These are phyloP conservation scores for Ectemnius continuus DNA, from an alignment of 2,888 invertebrate genomes.

Conservation along the genomic window DNA sequence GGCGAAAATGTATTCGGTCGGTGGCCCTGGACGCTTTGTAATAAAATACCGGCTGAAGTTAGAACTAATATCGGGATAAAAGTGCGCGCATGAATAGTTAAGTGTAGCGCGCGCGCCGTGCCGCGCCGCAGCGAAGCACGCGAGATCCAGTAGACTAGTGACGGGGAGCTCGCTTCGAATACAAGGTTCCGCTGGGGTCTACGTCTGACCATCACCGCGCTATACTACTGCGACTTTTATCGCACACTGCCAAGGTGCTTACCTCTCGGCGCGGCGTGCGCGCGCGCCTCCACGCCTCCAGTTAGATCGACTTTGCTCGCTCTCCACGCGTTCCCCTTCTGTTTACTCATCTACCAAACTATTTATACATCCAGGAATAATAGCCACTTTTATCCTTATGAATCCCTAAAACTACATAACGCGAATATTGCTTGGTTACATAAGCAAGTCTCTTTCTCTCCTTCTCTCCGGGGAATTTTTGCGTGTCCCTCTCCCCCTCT, in stretches of 20 bases:
- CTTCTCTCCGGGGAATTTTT: background rate
- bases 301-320: no score
- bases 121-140: slow-evolving; percentile 4
- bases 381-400: no score
- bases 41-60: background rate
- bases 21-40: background rate
- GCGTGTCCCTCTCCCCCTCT: background rate
- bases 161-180: background rate
- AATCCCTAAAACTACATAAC: no score
- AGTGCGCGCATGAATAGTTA: background rate
- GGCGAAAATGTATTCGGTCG: background rate
- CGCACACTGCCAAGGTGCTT: slow-evolving; percentile 9
- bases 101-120: background rate
- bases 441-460: no score
- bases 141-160: background rate
- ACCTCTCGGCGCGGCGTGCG: background rate
- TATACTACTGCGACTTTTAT: slow-evolving; percentile 31
- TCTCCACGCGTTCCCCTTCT: no score
- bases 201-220: slow-evolving; percentile 28
- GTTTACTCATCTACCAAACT: no score
- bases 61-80: background rate
- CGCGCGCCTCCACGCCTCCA: background rate
- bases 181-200: background rate
- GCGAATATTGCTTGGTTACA: no score
- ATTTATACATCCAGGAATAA: no score